These are phyloP conservation scores for Oscheius myriophilus DNA, from an alignment of 2,888 invertebrate genomes.

Conservation along the genomic window DNA sequence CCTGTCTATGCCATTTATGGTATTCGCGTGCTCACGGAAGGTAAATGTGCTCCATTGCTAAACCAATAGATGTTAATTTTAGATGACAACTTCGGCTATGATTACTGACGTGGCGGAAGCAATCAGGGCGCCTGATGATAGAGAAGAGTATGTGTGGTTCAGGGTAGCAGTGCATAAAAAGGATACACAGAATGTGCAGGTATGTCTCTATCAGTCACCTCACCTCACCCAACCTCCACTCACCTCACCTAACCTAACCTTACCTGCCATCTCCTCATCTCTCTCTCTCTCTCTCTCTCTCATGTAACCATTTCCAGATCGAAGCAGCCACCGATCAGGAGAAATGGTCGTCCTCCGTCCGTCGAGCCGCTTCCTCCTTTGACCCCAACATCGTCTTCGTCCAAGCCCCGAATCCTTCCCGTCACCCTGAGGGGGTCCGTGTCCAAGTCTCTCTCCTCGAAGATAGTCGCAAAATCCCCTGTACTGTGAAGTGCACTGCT, in stretches of 20 bases:
- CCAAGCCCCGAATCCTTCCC: slow-evolving; percentile 52
- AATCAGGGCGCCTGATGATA: slow-evolving; percentile 46
- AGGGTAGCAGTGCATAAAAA: slow-evolving; percentile 55
- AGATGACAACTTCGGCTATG: slow-evolving; percentile 52
- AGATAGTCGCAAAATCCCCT: slow-evolving; percentile 34
- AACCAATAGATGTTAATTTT: slow-evolving; percentile 1
- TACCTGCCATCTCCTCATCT: too few relatives aligned
- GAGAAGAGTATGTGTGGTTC: slow-evolving; percentile 63
- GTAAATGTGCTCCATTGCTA: slow-evolving; percentile 31
- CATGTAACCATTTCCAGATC: slow-evolving; percentile 43
- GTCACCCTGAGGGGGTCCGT: slow-evolving; percentile 40
- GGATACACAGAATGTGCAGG: slow-evolving; percentile 19
- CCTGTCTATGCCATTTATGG: slow-evolving; percentile 58
- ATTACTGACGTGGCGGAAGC: slow-evolving; percentile 45
- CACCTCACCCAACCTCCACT: too few relatives aligned
- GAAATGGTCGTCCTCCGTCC: slow-evolving; percentile 60
- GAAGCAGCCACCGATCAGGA: slow-evolving; percentile 53
- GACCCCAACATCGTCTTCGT: slow-evolving; percentile 66
- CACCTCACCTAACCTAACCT: too few relatives aligned
- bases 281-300: too few relatives aligned
- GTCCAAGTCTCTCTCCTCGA: slow-evolving; percentile 42
- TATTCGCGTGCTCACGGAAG: slow-evolving; percentile 66
- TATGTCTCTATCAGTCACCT: background rate
- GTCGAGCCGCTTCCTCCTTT: slow-evolving; percentile 61
- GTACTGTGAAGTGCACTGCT: slow-evolving; percentile 43